Evolutionary conservation across 2,113 vertebrate species (phyloP), one percentile per base, ranked within the genome.

Genomic region (Microtus ochrogaster): DNA sequence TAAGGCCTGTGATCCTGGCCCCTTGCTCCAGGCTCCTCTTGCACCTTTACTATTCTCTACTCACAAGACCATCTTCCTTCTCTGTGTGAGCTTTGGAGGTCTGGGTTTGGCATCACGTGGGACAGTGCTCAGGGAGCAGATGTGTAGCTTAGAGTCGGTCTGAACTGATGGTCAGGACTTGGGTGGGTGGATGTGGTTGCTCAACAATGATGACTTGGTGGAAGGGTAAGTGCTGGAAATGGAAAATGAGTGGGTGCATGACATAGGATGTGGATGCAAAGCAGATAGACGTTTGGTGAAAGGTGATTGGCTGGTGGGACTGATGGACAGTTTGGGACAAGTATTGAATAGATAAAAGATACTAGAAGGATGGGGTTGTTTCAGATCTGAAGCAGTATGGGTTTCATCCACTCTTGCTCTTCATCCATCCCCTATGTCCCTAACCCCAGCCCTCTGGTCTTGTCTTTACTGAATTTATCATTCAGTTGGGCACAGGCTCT

Each of bases 21-120:
- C 5, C 30, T 86, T 87, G 92, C 92, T 76, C 47, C 39, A 77
- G 33, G 82, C 73, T 66, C 52, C 55, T 83, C 63, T 76, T n/a
- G 26, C 26, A 19, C 24, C 39, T 30, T 30, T 30, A 21, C 13
- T 28, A 30, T 66, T 26, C 0, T 44, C 39, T 90, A 41, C 88
- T 55, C 63, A 44, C 13, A n/a, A 66, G 74, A 41, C 49, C 9
- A 5, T 66, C 14, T 58, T 41, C 30, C 16, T 66, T n/a, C 68
- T 66, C 47, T 47, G 33, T 36, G 5, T 79, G 47, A 88, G 86
- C 24, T 41, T 36, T 72, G 1, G 82, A 92, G 81, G 61, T 22
- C 65, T 61, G 76, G 36, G 55, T 21, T 1, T 44, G 28, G 44
- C 24, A 7, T 30, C 36, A 3, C 9, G 2, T 1, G 19, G 74